Conservation (phyloP, 1,140 invertebrate species). For the Achroia grisella region DNA sequence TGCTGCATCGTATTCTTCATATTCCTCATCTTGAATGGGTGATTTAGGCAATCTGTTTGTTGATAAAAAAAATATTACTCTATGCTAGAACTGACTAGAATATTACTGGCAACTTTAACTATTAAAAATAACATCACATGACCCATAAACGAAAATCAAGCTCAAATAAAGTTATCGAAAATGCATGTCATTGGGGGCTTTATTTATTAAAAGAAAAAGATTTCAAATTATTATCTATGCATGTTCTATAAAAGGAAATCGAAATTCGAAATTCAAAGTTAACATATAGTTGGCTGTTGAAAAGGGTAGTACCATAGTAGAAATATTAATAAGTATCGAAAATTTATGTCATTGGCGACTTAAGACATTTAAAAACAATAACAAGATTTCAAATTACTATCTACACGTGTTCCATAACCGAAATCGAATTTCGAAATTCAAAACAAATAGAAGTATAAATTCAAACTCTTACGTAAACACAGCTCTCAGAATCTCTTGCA, state of each 20-base stretch:
- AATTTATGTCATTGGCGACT: not conserved
- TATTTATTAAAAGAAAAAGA: not conserved
- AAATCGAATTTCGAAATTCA: constrained; percentile 13
- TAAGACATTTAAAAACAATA: not conserved
- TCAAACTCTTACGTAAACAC: constrained; percentile 74
- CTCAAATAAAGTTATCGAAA: no score
- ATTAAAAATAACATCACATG: no score
- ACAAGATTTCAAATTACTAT: not conserved
- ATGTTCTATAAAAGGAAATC: not conserved
- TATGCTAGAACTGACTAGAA: no score
- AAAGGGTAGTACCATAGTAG: no score
- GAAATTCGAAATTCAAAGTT: constrained; percentile 13
- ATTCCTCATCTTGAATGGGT: constrained; percentile 11
- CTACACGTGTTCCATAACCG: not conserved
- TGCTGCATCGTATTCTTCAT: constrained; percentile 39
- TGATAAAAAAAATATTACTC: constrained; percentile 9
- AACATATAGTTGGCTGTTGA: constrained; percentile 25
- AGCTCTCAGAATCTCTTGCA: constrained; percentile 75
- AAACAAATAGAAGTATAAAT: not conserved
- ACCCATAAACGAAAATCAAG: no score
- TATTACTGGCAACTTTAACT: no score
- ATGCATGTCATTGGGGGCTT: not conserved
- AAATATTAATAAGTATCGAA: no score
- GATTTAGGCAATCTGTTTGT: constrained; percentile 22
- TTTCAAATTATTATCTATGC: not conserved